These are phyloP conservation scores for Emydura subglobosa DNA, from an alignment of 2,113 vertebrate genomes.

Conservation along the genomic window DNA sequence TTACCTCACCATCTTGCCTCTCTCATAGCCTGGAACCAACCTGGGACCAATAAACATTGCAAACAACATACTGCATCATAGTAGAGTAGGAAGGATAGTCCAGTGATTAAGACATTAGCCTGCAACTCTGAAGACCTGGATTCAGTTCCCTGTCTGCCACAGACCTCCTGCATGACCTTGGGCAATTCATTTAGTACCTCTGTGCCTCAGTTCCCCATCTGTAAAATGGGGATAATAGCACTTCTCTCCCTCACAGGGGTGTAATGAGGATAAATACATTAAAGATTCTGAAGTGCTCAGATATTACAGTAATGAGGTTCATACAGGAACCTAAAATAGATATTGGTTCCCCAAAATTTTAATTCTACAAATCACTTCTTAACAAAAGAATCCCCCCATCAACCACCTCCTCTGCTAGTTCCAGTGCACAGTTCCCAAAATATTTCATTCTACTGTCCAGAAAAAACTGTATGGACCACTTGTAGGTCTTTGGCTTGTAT, in stretches of 20 bases:
- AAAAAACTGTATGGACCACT: neutral
- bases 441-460: neutral
- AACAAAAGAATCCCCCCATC: conserved; percentile 2
- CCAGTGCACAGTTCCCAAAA: neutral
- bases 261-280: neutral
- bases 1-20: too few relatives aligned
- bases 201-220: neutral
- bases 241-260: neutral
- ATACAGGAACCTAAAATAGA: conserved; percentile 33
- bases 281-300: conserved; percentile 3
- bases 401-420: neutral
- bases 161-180: neutral
- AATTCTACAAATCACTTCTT: conserved; percentile 14
- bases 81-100: neutral
- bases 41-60: too few relatives aligned
- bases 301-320: conserved; percentile 11
- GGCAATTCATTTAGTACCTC: neutral
- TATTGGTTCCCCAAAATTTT: conserved; percentile 15
- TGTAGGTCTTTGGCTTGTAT: neutral
- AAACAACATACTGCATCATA: conserved; percentile 24
- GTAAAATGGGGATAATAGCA: neutral
- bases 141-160: neutral
- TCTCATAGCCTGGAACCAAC: too few relatives aligned
- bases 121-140: neutral
- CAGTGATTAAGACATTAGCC: fast-evolving